A percentile compares a stretch with the other conserved stretches of the same genome.
Evolutionary conservation across 2,888 invertebrate species (phyloP).

Genomic region (Boloria euphrosyne): DNA sequence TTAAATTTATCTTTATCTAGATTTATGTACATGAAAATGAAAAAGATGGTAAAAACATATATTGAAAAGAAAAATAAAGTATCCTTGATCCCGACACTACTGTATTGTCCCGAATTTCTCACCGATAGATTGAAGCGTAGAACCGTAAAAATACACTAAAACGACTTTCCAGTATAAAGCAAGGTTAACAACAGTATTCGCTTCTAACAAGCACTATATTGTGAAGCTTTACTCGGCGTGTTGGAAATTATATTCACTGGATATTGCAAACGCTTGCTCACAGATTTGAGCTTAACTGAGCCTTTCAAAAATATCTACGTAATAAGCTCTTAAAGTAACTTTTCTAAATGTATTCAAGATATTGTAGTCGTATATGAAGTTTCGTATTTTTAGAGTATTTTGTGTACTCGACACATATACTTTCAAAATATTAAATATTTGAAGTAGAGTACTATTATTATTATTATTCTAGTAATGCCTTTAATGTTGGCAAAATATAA

Average conservation of each 20-base stretch:
- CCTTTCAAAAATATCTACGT: conserved; percentile 12
- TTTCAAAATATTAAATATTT: too few relatives aligned
- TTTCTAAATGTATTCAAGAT: background rate
- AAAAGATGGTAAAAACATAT: background rate
- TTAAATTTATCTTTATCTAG: too few relatives aligned
- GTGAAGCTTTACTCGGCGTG: conserved; percentile 13
- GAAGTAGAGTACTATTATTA: too few relatives aligned
- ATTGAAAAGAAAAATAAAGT: background rate
- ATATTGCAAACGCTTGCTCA: conserved; percentile 16
- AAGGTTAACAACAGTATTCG: conserved; percentile 15
- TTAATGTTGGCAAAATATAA: too few relatives aligned
- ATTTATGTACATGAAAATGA: too few relatives aligned
- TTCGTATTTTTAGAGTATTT: too few relatives aligned
- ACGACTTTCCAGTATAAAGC: conserved; percentile 8
- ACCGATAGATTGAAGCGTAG: conserved; percentile 10
- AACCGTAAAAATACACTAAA: conserved; percentile 4
- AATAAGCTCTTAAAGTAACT: background rate
- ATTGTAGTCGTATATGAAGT: background rate
- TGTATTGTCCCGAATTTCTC: background rate
- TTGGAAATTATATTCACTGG: conserved; percentile 18
- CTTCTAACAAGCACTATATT: conserved; percentile 18
- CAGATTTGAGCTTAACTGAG: conserved; percentile 17
- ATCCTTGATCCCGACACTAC: background rate
- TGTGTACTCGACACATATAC: too few relatives aligned
- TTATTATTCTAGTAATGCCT: too few relatives aligned